phyloP scores from a whole-genome alignment of 2,888 invertebrate species.

The Acleris literana region DNA sequence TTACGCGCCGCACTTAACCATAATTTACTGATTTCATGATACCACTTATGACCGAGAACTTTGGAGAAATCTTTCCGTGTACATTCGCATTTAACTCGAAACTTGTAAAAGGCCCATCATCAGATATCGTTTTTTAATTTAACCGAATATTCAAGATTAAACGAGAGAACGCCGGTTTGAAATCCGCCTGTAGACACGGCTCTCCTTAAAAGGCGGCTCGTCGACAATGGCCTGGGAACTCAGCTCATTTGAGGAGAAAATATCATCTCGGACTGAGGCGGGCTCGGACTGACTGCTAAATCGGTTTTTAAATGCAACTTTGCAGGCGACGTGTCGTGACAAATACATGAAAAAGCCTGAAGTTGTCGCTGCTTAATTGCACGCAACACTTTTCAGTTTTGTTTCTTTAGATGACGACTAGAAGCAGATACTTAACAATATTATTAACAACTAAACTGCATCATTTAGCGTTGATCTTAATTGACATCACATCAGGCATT shows the following conservation, averaged over 20 bases:
- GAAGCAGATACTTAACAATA: neutral
- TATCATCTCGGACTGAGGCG: slow-evolving; percentile 65
- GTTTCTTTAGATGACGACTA: slow-evolving; percentile 6
- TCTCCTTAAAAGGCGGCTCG: slow-evolving; percentile 73
- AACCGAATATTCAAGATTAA: slow-evolving; percentile 34
- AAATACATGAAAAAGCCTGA: slow-evolving; percentile 53
- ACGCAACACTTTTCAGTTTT: slow-evolving; percentile 12
- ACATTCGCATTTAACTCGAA: slow-evolving; percentile 25
- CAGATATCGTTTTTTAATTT: slow-evolving; percentile 35
- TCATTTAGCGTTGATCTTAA: slow-evolving; percentile 9
- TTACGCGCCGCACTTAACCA: slow-evolving; percentile 28
- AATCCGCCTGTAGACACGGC: slow-evolving; percentile 69
- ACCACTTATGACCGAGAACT: slow-evolving; percentile 26
- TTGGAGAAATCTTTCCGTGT: slow-evolving; percentile 14
- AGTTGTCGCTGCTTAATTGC: slow-evolving; percentile 14
- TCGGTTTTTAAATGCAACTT: slow-evolving; percentile 72
- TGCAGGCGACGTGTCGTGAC: slow-evolving; percentile 51
- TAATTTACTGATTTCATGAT: slow-evolving; percentile 33
- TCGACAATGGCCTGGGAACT: slow-evolving; percentile 82
- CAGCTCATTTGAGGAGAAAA: slow-evolving; percentile 81
- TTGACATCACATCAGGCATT: slow-evolving; percentile 11
- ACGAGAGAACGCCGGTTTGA: slow-evolving; percentile 52
- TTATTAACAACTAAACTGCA: neutral
- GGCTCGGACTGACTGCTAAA: slow-evolving; percentile 61
- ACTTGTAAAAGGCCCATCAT: slow-evolving; percentile 27